A percentile compares a stretch with the other conserved stretches of the same genome.
Conservation (phyloP, 2,888 invertebrate species). For the Stenolophus ochropezus region DNA sequence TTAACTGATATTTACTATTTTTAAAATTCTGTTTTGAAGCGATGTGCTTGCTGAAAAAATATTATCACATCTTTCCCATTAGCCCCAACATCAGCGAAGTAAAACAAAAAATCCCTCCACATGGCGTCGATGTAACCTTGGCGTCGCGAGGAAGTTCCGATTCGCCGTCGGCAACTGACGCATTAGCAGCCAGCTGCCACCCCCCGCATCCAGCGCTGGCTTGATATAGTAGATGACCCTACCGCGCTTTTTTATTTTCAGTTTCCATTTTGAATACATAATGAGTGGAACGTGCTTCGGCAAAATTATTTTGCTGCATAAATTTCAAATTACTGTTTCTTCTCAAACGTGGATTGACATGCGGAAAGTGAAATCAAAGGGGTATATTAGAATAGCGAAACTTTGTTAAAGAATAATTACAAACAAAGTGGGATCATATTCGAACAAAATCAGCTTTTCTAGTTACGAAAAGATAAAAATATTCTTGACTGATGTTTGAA, state of each 20-base stretch:
- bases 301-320: slow-evolving; percentile 58
- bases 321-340: slow-evolving; percentile 36
- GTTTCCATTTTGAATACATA: slow-evolving; percentile 60
- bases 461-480: too few relatives aligned
- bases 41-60: neutral
- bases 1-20: too few relatives aligned
- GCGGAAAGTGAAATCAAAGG: slow-evolving; percentile 9
- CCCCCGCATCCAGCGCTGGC: neutral
- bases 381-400: neutral
- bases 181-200: slow-evolving; percentile 47
- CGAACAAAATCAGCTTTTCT: too few relatives aligned
- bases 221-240: slow-evolving; percentile 57
- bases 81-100: neutral
- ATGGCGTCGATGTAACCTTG: neutral
- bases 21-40: too few relatives aligned
- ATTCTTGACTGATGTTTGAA: too few relatives aligned
- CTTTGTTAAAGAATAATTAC: too few relatives aligned
- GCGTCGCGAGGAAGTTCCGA: neutral
- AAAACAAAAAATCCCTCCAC: neutral
- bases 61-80: neutral
- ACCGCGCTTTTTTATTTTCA: slow-evolving; percentile 59
- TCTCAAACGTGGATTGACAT: slow-evolving; percentile 52
- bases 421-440: too few relatives aligned
- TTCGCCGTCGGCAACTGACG: slow-evolving; percentile 44
- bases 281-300: slow-evolving; percentile 55